Evolutionary conservation across 2,113 vertebrate species (phyloP).

Genomic region (Butorides virescens): DNA sequence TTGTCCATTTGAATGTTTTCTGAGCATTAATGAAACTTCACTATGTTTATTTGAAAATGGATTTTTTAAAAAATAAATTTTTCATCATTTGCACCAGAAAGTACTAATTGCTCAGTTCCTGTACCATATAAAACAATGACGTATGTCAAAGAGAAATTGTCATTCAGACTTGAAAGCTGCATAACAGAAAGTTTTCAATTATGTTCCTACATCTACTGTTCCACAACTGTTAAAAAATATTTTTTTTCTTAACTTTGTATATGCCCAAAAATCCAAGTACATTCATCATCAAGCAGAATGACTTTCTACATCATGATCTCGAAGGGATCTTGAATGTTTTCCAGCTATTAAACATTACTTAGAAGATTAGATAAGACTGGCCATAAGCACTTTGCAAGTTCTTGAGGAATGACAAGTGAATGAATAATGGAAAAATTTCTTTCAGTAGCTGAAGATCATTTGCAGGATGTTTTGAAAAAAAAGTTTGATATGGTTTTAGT

Average conservation of each 20-base stretch:
- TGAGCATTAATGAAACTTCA: background rate
- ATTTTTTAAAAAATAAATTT: background rate
- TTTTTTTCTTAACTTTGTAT: background rate
- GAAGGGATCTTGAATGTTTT: background rate
- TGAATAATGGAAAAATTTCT: background rate
- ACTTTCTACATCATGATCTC: background rate
- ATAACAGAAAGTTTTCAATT: background rate
- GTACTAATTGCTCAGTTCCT: background rate
- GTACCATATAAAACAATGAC: background rate
- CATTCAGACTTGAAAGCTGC: background rate
- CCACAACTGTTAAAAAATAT: background rate
- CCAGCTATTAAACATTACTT: background rate
- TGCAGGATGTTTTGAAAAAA: background rate
- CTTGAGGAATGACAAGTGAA: background rate
- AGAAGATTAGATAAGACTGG: background rate
- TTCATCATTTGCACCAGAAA: background rate
- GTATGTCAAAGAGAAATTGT: background rate
- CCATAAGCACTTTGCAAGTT: background rate
- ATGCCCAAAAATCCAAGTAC: background rate
- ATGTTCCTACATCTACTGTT: background rate
- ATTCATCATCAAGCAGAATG: background rate
- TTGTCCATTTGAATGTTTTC: background rate
- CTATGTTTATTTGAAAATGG: background rate
- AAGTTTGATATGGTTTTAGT: background rate
- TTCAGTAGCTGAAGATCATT: background rate